phyloP scores from a whole-genome alignment of 1,140 invertebrate genomes.

The Plectrocnemia conspersa region DNA sequence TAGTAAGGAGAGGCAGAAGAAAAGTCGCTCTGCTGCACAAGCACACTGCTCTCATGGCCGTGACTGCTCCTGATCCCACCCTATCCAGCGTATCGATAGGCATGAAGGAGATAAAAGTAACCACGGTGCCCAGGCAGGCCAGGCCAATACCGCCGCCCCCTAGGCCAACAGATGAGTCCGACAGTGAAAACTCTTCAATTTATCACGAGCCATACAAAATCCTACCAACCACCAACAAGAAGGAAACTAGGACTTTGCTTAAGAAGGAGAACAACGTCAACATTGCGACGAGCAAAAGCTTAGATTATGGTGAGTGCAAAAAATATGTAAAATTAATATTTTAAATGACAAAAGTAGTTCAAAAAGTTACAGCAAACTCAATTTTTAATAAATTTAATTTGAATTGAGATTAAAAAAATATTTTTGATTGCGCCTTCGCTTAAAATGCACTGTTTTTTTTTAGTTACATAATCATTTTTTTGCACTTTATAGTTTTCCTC shows the following conservation, averaged over 20 bases:
- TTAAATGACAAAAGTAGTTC: no score
- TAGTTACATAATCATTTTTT: no score
- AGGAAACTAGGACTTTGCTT: conserved; percentile 49
- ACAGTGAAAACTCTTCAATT: conserved; percentile 55
- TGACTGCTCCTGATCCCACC: conserved; percentile 42
- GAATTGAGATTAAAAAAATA: no score
- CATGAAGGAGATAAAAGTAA: conserved; percentile 61
- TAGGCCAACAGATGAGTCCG: conserved; percentile 46
- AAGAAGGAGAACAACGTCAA: conserved; percentile 45
- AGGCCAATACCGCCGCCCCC: conserved; percentile 8
- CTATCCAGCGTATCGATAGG: conserved; percentile 57
- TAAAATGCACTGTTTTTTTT: no score
- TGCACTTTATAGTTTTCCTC: no score
- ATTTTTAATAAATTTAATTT: no score
- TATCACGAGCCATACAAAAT: conserved; percentile 62
- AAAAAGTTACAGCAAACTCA: no score
- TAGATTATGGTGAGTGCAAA: conserved; percentile 42
- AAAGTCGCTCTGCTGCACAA: conserved; percentile 66
- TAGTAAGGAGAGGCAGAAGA: conserved; percentile 66
- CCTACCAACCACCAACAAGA: conserved; percentile 48
- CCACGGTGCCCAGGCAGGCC: conserved; percentile 34
- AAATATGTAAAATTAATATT: no score
- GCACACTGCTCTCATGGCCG: conserved; percentile 53
- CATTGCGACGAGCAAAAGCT: conserved; percentile 49
- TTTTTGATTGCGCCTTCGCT: no score